Percentiles rank a stretch among this genome's conserved stretches.
These are phyloP conservation scores for Halictus quadricinctus DNA, from an alignment of 2,888 invertebrate genomes.

Conservation along the genomic window DNA sequence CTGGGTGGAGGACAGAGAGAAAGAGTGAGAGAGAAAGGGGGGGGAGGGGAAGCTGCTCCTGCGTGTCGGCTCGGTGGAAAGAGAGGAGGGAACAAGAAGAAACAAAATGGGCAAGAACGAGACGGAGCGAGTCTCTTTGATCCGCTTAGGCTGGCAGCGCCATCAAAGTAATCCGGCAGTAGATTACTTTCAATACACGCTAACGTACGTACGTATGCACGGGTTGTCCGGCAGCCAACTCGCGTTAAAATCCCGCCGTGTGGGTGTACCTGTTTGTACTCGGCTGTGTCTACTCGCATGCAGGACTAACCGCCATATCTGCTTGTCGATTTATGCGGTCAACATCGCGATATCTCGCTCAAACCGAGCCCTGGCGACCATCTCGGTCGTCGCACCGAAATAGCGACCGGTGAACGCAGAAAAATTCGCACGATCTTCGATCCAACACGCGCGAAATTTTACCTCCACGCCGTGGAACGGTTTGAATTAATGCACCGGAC, in stretches of 20 bases:
- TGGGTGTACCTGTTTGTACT: slow-evolving; percentile 54
- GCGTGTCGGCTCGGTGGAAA: neutral
- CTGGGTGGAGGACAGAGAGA: neutral
- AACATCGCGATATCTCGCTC: slow-evolving; percentile 69
- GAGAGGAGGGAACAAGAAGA: neutral
- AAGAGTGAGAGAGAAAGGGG: too few species aligned
- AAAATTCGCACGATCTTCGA: slow-evolving; percentile 54
- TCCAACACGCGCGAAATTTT: slow-evolving; percentile 39
- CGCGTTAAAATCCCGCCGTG: slow-evolving; percentile 53
- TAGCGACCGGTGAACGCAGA: slow-evolving; percentile 60
- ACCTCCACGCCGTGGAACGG: slow-evolving; percentile 18
- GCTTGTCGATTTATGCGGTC: slow-evolving; percentile 68
- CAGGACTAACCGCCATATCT: slow-evolving; percentile 61
- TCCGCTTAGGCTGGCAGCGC: slow-evolving; percentile 71
- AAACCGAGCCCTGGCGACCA: slow-evolving; percentile 66
- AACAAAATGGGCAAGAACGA: slow-evolving; percentile 28
- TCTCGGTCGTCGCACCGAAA: slow-evolving; percentile 65
- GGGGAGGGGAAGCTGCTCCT: too few species aligned
- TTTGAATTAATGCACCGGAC: slow-evolving; percentile 28
- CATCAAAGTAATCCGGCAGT: slow-evolving; percentile 76
- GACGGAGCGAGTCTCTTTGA: slow-evolving; percentile 70
- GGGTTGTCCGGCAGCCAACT: slow-evolving; percentile 56
- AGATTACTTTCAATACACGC: slow-evolving; percentile 73
- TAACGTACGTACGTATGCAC: slow-evolving; percentile 39
- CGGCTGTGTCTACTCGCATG: slow-evolving; percentile 37